Evolutionary conservation across 2,113 vertebrate species (phyloP).

Genomic region (Corythoichthys haematopterus): DNA sequence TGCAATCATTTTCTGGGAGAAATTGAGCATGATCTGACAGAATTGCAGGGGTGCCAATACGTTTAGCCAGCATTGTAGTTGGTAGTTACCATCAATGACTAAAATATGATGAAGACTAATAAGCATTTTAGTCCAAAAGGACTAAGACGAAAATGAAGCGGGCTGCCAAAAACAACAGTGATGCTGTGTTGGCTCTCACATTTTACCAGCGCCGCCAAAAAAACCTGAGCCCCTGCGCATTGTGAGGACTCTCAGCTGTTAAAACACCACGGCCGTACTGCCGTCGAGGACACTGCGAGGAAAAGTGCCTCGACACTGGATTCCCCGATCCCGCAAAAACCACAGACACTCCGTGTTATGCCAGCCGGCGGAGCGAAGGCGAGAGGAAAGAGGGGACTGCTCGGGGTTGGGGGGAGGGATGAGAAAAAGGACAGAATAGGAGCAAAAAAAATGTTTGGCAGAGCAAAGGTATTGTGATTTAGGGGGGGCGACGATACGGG

Average conservation of each 20-base stretch:
- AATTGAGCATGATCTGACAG: too few relatives aligned
- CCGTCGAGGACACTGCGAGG: constrained; percentile 65
- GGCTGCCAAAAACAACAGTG: constrained; percentile 14
- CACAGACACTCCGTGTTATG: constrained; percentile 71
- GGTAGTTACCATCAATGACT: too few relatives aligned
- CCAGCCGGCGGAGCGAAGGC: constrained; percentile 58
- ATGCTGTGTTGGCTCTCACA: constrained; percentile 48
- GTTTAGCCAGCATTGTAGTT: too few relatives aligned
- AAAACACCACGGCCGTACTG: constrained; percentile 72
- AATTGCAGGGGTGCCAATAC: too few relatives aligned
- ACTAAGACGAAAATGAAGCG: too few relatives aligned
- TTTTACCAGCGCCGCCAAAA: constrained; percentile 70
- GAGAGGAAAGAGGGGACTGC: constrained; percentile 55
- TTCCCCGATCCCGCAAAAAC: constrained; percentile 76
- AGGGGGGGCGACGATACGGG: constrained; percentile 46
- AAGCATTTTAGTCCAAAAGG: too few relatives aligned
- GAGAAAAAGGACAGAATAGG: constrained; percentile 56
- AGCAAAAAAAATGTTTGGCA: constrained; percentile 44
- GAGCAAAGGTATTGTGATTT: constrained; percentile 37
- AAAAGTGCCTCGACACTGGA: constrained; percentile 72
- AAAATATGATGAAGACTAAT: too few relatives aligned
- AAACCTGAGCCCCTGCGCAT: constrained; percentile 66
- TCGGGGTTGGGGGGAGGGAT: constrained; percentile 53
- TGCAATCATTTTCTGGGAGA: too few relatives aligned
- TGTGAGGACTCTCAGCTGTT: constrained; percentile 80